Percentiles rank a stretch among this genome's conserved stretches.
These are phyloP conservation scores for Pararge aegeria DNA, from an alignment of 1,140 invertebrate species.

Conservation along the genomic window DNA sequence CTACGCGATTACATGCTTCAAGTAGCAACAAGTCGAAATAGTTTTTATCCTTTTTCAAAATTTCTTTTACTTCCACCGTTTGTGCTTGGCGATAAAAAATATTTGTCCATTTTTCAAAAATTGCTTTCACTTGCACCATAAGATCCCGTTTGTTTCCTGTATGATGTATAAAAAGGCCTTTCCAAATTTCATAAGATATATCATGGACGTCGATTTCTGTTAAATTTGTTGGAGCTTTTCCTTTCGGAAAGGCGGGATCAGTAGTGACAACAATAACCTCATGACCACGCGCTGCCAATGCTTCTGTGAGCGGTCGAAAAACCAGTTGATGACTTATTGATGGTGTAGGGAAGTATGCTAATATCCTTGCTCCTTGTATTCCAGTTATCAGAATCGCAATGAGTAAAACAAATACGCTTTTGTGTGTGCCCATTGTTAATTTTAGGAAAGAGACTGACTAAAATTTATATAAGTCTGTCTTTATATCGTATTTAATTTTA, in stretches of 20 bases:
- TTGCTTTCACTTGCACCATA: slow-evolving; percentile 1
- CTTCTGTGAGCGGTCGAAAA: neutral
- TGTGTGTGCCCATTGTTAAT: neutral
- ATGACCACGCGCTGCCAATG: slow-evolving; percentile 1
- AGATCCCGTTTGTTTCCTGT: slow-evolving; percentile 10
- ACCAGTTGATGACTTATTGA: slow-evolving; percentile 12
- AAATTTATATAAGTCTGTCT: neutral
- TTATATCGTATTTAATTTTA: neutral
- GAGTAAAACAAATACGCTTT: neutral
- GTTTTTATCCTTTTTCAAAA: slow-evolving; percentile 42
- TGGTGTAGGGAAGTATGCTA: slow-evolving; percentile 5
- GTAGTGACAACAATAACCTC: slow-evolving; percentile 1
- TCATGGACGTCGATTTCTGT: slow-evolving; percentile 21
- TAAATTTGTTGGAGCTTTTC: slow-evolving; percentile 8
- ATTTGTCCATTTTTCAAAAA: slow-evolving; percentile 5
- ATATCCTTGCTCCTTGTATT: slow-evolving; percentile 1
- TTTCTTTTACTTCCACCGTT: slow-evolving; percentile 35
- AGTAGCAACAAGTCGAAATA: slow-evolving; percentile 59
- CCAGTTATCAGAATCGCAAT: neutral
- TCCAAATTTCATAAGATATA: slow-evolving; percentile 9
- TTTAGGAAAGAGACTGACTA: neutral
- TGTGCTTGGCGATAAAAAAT: slow-evolving; percentile 34
- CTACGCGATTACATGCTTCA: slow-evolving; percentile 38
- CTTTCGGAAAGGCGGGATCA: neutral
- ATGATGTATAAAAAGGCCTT: neutral